Evolutionary conservation across 2,113 vertebrate species (phyloP), one percentile per base, ranked within the genome.

Genomic region (Lipotes vexillifer): DNA sequence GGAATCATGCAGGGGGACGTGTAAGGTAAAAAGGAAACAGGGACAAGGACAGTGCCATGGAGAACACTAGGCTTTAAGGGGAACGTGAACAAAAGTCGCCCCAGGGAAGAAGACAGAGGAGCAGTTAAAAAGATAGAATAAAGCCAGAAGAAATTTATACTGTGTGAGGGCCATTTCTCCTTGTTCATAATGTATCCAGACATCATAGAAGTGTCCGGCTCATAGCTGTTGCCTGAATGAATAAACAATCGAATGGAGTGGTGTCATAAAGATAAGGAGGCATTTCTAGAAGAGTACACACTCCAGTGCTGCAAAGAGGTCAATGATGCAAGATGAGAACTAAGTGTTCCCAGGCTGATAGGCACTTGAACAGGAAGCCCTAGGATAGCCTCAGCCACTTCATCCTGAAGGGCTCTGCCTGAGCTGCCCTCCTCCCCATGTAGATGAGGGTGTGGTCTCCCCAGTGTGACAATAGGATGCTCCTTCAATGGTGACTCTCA

Each of bases 251-350:
- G 1, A 75, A 46, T 41, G 77, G 55, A 46, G 66, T 71, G 66
- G 25, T 81, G 29, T 84, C 44, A 21, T 71, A 90, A 87, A 97
- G 95, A 97, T 94, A 97, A 96, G 92, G 38, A 96, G 85, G 74
- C 29, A 36, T 88, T 95, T 93, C 89, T 86, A 94, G 61, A 71
- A 77, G 75, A 65, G 78, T 27, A 36, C 69, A 81, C 31, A 46
- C 63, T 80, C 66, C 55, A 61, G 11, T n/a, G 89, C 72, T 66
- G 23, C 63, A 33, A 36, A 96, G 44, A 91, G 27, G 55, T n/a
- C 85, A 33, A 0, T 46, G 96, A 82, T 3, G 23, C 31, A 84
- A 29, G 36, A 46, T 11, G 75, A 82, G 95, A 85, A 81, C 86
- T 12, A 20, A 33, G 38, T 63, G 93, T 97, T 90, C 86, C 44